Percentiles rank a stretch among this genome's conserved stretches.
These are phyloP conservation scores for Megastigmus dorsalis DNA, from an alignment of 2,888 invertebrate genomes.

Conservation along the genomic window DNA sequence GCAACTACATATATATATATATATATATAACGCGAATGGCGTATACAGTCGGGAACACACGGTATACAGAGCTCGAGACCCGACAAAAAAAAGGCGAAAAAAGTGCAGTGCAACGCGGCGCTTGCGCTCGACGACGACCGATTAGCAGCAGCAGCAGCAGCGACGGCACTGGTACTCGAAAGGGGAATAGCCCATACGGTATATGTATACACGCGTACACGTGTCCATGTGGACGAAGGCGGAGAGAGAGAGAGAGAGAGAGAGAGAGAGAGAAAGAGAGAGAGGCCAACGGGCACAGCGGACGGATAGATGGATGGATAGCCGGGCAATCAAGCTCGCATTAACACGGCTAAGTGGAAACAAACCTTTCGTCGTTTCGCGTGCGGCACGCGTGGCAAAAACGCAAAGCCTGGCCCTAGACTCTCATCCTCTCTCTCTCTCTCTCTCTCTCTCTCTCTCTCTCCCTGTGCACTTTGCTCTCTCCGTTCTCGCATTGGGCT, in stretches of 20 bases:
- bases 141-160: no score
- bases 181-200: no score
- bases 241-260: neutral
- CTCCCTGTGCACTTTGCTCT: neutral
- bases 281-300: neutral
- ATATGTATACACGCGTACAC: neutral
- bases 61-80: no score
- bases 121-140: no score
- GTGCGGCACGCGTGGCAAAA: no score
- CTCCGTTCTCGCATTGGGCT: conserved; percentile 13
- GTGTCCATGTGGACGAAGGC: neutral
- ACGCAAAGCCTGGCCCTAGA: no score
- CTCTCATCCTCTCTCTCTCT: conserved; percentile 29
- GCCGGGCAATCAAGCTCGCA: conserved; percentile 66
- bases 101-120: no score
- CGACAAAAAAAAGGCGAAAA: no score
- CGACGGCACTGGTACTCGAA: no score
- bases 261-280: neutral
- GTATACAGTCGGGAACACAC: no score
- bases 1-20: no score
- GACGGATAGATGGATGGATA: conserved; percentile 59
- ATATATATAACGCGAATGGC: no score
- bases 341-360: conserved; percentile 67
- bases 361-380: conserved; percentile 57
- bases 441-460: conserved; percentile 31